Conservation (phyloP, 1,140 invertebrate genomes). For the Zaprionus capensis region DNA sequence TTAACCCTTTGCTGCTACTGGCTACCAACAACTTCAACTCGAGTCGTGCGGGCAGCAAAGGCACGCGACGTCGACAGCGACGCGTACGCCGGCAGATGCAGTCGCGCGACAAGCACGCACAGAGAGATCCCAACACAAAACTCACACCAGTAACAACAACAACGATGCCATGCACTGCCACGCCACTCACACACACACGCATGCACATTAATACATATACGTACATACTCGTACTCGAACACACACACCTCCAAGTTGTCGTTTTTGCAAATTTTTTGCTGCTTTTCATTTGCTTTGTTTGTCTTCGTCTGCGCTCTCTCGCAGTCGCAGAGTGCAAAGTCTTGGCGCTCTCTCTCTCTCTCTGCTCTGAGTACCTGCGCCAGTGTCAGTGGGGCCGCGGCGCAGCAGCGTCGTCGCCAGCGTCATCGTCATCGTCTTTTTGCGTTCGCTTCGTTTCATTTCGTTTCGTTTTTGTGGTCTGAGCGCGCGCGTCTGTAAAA, state of each 20-base stretch:
- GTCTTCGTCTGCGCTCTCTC: slow-evolving; percentile 41
- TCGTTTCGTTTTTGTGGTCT: slow-evolving; percentile 65
- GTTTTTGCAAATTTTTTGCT: slow-evolving; percentile 66
- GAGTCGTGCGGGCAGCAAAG: slow-evolving; percentile 60
- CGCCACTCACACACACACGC: slow-evolving; percentile 26
- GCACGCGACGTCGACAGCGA: slow-evolving; percentile 72
- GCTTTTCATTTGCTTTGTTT: slow-evolving; percentile 70
- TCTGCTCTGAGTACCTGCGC: slow-evolving; percentile 24
- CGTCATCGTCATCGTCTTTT: slow-evolving; percentile 62
- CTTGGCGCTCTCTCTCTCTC: slow-evolving; percentile 48
- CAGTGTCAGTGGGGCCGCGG: slow-evolving; percentile 17
- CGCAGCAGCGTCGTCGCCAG: slow-evolving; percentile 20
- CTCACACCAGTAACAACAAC: slow-evolving; percentile 20
- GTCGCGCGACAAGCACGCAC: slow-evolving; percentile 66
- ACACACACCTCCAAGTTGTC: slow-evolving; percentile 55
- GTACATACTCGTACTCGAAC: background rate
- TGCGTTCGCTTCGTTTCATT: slow-evolving; percentile 66
- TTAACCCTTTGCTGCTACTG: slow-evolving; percentile 53
- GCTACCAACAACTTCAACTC: slow-evolving; percentile 44
- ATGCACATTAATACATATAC: slow-evolving; percentile 14
- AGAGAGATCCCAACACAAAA: slow-evolving; percentile 29
- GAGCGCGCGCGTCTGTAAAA: slow-evolving; percentile 71
- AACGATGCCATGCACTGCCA: slow-evolving; percentile 24
- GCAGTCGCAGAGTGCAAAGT: slow-evolving; percentile 25
- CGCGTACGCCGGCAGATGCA: slow-evolving; percentile 51